These are phyloP conservation scores for Aphelenchoides besseyi DNA, from an alignment of 1,140 invertebrate species.

Conservation along the genomic window DNA sequence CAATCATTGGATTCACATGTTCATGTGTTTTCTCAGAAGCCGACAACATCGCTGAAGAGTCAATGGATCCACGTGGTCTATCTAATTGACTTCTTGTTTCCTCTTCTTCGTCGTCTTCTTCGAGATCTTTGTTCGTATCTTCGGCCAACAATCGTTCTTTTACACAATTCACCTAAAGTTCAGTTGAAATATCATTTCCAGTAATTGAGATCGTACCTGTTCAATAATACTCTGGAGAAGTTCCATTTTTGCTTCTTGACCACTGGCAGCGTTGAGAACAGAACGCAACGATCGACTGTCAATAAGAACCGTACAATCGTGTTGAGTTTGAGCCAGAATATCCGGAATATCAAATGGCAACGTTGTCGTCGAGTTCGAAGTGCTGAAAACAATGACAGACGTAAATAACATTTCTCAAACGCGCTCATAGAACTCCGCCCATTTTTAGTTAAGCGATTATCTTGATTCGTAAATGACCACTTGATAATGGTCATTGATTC, in stretches of 20 bases:
- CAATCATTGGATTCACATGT: background rate
- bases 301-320: slow-evolving; percentile 55
- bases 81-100: slow-evolving; percentile 18
- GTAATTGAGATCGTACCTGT: slow-evolving; percentile 36
- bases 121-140: slow-evolving; percentile 19
- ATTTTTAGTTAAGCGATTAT: background rate
- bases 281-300: slow-evolving; percentile 50
- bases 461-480: background rate
- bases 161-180: slow-evolving; percentile 12
- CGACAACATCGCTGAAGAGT: background rate
- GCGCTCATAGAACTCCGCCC: background rate
- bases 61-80: background rate
- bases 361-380: slow-evolving; percentile 31
- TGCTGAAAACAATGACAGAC: slow-evolving; percentile 20
- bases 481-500: no score
- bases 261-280: slow-evolving; percentile 43
- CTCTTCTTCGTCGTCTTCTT: slow-evolving; percentile 32
- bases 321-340: slow-evolving; percentile 56
- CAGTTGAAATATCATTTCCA: background rate
- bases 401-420: no score
- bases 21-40: background rate
- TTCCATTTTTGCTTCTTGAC: slow-evolving; percentile 43
- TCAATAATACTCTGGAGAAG: slow-evolving; percentile 49
- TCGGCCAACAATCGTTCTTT: slow-evolving; percentile 37
- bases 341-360: slow-evolving; percentile 46